These are phyloP conservation scores for Meteorus sp. DNA, from an alignment of 1,140 invertebrate species.

Conservation along the genomic window DNA sequence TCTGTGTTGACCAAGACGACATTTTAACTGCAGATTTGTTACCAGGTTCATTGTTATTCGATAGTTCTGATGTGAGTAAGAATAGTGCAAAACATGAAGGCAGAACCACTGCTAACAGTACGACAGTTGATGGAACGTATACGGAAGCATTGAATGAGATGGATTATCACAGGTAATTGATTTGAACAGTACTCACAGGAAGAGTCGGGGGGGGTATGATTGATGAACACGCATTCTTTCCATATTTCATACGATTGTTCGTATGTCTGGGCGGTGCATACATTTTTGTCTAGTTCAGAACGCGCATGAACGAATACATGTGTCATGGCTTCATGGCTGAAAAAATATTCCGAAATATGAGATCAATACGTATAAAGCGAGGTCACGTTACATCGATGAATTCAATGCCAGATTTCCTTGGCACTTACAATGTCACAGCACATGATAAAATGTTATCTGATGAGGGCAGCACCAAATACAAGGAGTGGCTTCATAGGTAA, in stretches of 20 bases:
- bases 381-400: conserved; percentile 48
- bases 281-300: conserved; percentile 47
- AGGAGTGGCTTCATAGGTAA: conserved; percentile 71
- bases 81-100: conserved; percentile 30
- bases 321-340: conserved; percentile 71
- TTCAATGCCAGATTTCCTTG: conserved; percentile 30
- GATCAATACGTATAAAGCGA: conserved; percentile 53
- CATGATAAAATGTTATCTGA: conserved; percentile 65
- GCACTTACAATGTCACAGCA: conserved; percentile 44
- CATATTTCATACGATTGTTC: too few relatives aligned
- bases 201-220: too few relatives aligned
- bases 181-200: not conserved
- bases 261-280: not conserved
- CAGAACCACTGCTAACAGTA: conserved; percentile 1
- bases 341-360: conserved; percentile 67
- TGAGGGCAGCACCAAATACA: conserved; percentile 68
- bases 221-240: too few relatives aligned
- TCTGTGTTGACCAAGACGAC: conserved; percentile 63
- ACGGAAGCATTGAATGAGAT: conserved; percentile 63
- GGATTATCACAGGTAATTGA: conserved; percentile 64
- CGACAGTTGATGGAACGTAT: conserved; percentile 59
- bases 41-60: conserved; percentile 63
- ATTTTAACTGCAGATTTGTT: conserved; percentile 66
- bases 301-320: conserved; percentile 74
- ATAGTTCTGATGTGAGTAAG: conserved; percentile 41